Conservation (phyloP, 2,113 vertebrate genomes). For the Labrus mixtus region DNA sequence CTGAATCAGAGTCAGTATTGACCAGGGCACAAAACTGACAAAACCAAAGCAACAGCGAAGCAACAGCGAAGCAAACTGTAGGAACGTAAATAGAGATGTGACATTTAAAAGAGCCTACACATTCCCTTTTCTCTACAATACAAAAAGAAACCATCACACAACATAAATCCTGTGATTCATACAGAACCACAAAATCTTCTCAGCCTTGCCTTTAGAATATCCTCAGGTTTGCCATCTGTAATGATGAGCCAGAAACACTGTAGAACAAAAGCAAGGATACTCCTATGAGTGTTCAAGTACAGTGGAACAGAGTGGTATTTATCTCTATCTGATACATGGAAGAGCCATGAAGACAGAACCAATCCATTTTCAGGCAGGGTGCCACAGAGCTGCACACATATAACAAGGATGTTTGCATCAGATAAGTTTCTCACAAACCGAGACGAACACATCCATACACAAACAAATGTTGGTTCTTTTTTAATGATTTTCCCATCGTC, state of each 20-base stretch:
- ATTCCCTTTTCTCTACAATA: conserved; percentile 13
- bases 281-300: conserved; percentile 28
- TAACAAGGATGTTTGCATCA: conserved; percentile 38
- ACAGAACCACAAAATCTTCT: conserved; percentile 35
- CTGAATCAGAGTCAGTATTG: conserved; percentile 22
- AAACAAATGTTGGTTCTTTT: conserved; percentile 28
- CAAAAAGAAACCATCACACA: conserved; percentile 27
- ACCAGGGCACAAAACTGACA: conserved; percentile 24
- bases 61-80: neutral
- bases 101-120: conserved; percentile 9
- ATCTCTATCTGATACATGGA: conserved; percentile 33
- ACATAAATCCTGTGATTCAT: conserved; percentile 47
- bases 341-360: conserved; percentile 27
- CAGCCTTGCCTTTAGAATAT: conserved; percentile 38
- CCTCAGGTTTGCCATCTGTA: conserved; percentile 42
- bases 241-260: conserved; percentile 53
- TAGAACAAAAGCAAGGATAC: conserved; percentile 35
- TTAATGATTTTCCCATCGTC: conserved; percentile 44
- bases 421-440: conserved; percentile 37
- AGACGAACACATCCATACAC: conserved; percentile 47
- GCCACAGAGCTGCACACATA: conserved; percentile 22
- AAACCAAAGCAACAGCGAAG: neutral
- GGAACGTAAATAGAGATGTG: conserved; percentile 3
- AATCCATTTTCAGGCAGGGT: conserved; percentile 52
- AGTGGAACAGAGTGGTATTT: conserved; percentile 49